Evolutionary conservation across 2,797 vertebrate genomes (phyloP).

Genomic region (Notolepis coatsorum): DNA sequence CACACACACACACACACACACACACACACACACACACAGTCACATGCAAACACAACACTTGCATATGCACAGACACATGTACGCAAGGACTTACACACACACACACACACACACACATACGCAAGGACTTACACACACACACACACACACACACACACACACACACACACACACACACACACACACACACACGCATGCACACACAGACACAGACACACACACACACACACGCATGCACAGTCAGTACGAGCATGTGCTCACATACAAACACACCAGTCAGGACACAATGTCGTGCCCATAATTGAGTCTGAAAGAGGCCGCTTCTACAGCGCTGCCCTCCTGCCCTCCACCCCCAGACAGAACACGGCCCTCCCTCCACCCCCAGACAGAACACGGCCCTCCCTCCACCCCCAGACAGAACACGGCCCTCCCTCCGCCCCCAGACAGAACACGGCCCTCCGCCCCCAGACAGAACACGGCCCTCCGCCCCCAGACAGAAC

Average conservation of each 20-base stretch:
- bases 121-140: not conserved
- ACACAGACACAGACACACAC: constrained; percentile 28
- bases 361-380: too few species aligned
- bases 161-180: constrained; percentile 4
- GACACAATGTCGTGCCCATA: constrained; percentile 72
- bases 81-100: not conserved
- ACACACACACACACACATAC: too few species aligned
- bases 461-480: too few species aligned
- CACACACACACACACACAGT: constrained; percentile 2
- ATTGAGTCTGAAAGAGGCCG: constrained; percentile 73
- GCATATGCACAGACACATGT: not conserved
- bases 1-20: constrained; percentile 10
- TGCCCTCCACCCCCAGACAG: too few species aligned
- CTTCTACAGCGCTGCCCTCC: too few species aligned
- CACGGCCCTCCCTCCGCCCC: too few species aligned
- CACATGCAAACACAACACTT: too few species aligned
- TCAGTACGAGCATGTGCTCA: constrained; percentile 41
- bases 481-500: too few species aligned
- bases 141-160: constrained; percentile 6
- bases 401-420: too few species aligned
- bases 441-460: too few species aligned
- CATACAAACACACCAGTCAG: constrained; percentile 54
- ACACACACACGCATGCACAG: constrained; percentile 45
- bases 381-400: too few species aligned
- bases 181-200: constrained; percentile 8